Percentiles rank a stretch among this genome's conserved stretches.
These are phyloP conservation scores for Actinia tenebrosa DNA, from an alignment of 64 coral and sea anemone genomes.

Conservation along the genomic window DNA sequence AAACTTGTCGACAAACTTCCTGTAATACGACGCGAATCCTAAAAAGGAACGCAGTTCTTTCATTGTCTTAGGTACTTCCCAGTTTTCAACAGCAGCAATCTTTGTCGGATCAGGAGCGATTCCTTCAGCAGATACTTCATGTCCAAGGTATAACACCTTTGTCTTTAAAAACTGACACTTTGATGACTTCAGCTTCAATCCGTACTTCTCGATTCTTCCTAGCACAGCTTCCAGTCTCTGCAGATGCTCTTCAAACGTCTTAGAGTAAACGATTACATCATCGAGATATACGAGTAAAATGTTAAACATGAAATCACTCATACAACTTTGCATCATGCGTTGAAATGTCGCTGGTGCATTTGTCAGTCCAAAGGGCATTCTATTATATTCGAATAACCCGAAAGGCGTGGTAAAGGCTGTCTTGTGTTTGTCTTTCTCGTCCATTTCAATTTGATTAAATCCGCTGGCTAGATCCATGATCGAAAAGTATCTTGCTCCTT, in stretches of 20 bases:
- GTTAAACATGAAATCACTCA: slow-evolving; percentile 18
- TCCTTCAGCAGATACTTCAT: slow-evolving; percentile 27
- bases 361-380: slow-evolving; percentile 22
- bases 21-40: slow-evolving; percentile 37
- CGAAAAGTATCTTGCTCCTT: slow-evolving; percentile 22
- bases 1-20: slow-evolving; percentile 22
- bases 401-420: slow-evolving; percentile 2
- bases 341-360: not conserved
- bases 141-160: slow-evolving; percentile 37
- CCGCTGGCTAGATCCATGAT: slow-evolving; percentile 27
- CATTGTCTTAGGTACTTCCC: not conserved
- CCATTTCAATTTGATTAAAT: slow-evolving; percentile 12
- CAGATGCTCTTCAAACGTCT: slow-evolving; percentile 39
- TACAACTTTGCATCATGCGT: not conserved
- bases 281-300: slow-evolving; percentile 36
- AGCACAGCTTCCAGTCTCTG: slow-evolving; percentile 25
- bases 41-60: slow-evolving; percentile 39
- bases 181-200: slow-evolving; percentile 27
- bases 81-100: slow-evolving; percentile 22
- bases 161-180: slow-evolving; percentile 27
- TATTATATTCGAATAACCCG: not conserved
- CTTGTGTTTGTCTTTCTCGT: slow-evolving; percentile 10
- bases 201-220: not conserved
- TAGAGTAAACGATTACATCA: slow-evolving; percentile 32
- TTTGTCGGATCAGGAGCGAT: slow-evolving; percentile 34